Conservation (phyloP, 2,797 vertebrate genomes). For the Melanotaenia trifasciata region DNA sequence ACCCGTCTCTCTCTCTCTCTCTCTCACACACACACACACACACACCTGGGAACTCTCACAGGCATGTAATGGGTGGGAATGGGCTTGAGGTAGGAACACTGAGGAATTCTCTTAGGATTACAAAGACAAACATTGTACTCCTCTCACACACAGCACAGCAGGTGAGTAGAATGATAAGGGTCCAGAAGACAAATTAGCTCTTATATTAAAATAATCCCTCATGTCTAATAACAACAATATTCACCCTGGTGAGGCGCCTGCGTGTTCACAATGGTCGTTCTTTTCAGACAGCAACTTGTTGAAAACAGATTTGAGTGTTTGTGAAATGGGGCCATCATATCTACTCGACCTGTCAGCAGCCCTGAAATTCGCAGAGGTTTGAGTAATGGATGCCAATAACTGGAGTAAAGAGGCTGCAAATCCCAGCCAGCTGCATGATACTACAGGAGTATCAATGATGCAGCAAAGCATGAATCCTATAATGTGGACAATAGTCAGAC, state of each 20-base stretch:
- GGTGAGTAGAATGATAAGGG: conserved; percentile 73
- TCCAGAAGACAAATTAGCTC: conserved; percentile 66
- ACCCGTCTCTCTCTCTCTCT: conserved; percentile 42
- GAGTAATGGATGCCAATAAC: conserved; percentile 47
- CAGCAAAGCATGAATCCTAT: conserved; percentile 1
- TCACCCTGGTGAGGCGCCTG: conserved; percentile 35
- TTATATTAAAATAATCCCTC: conserved; percentile 77
- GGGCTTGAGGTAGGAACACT: conserved; percentile 50
- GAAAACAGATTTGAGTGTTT: conserved; percentile 67
- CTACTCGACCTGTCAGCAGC: conserved; percentile 65
- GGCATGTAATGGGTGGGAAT: conserved; percentile 58
- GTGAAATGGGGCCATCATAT: conserved; percentile 55
- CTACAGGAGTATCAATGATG: conserved; percentile 6
- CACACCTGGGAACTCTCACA: conserved; percentile 72
- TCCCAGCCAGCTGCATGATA: conserved; percentile 58
- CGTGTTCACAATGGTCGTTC: conserved; percentile 50
- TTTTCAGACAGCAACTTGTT: conserved; percentile 48
- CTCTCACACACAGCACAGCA: conserved; percentile 63
- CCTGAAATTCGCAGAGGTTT: conserved; percentile 47
- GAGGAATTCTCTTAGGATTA: conserved; percentile 73
- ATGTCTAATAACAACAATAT: conserved; percentile 68
- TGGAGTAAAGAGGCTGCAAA: conserved; percentile 34
- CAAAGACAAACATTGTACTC: conserved; percentile 81
- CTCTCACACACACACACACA: conserved; percentile 58
- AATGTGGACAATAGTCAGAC: neutral